A percentile compares a stretch with the other conserved stretches of the same genome.
Conservation (phyloP, 2,113 vertebrate genomes). For the Alosa alosa region DNA sequence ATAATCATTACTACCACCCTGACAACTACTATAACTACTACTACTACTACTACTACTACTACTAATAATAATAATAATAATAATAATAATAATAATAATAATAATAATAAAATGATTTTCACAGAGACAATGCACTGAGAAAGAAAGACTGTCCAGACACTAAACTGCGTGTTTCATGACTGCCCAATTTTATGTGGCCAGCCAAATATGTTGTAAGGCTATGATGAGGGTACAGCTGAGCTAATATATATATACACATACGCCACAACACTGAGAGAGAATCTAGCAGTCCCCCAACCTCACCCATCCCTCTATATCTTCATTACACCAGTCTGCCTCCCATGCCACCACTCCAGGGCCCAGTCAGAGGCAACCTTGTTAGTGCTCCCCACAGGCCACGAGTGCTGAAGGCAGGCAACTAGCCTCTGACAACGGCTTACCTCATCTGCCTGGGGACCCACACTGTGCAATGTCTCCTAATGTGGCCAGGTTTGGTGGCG, state of each 20-base stretch:
- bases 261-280: neutral
- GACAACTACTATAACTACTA: neutral
- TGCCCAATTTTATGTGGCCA: neutral
- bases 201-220: neutral
- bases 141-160: no score
- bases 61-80: no score
- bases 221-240: neutral
- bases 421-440: slow-evolving; percentile 6
- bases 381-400: neutral
- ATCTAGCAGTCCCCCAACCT: neutral
- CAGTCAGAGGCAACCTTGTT: neutral
- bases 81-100: neutral
- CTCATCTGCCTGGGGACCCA: neutral
- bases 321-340: neutral
- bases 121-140: neutral
- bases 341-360: neutral
- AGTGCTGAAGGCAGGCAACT: slow-evolving; percentile 5
- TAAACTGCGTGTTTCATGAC: no score
- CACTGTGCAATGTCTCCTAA: neutral
- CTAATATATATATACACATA: neutral
- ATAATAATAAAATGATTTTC: neutral
- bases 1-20: neutral
- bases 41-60: neutral
- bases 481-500: neutral
- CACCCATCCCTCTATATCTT: neutral